Evolutionary conservation across 2,888 invertebrate genomes (phyloP), one percentile per base, ranked within the genome.

Genomic region (Dasysyrphus albostriatus): DNA sequence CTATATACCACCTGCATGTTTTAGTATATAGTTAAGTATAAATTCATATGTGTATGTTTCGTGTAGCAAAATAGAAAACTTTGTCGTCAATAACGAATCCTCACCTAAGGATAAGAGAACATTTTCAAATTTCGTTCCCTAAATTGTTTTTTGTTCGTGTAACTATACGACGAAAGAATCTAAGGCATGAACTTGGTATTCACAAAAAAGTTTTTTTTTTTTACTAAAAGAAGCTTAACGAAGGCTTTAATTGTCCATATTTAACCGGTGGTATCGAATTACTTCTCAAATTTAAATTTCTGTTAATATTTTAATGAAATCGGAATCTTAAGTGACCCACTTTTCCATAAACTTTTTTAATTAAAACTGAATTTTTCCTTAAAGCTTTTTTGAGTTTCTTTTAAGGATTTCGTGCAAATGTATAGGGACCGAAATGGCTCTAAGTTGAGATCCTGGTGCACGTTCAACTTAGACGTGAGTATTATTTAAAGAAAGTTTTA

Each of bases 31-130:
- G 1, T 1, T 2, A 19, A 51, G 14, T 51, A 24, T 24, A 54
- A n/a, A n/a, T 54, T n/a, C 29, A 54, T 51, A 61, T 34, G 42
- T 34, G 16, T 65, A 51, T 59, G 34, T 51, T 14, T 6, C 44
- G 12, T 56, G 42, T 54, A 39, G 14, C n/a, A 24, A 24, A 70
- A 63, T 75, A 70, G 16, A 76, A 76, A 80, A 84, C 76, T 81
- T 84, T 84, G 84, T 61, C 81, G 76, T 59, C 81, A 84, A 76
- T 67, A 81, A 75, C 51, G 63, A 58, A 76, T 84, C 81, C 84
- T 81, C 81, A 69, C 82, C 82, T 82, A 72, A n/a, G 76, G 81
- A 77, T 69, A 69, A 56, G 73, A 37, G 73, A 61, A 73, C 77
- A 73, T 24, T 77, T 54, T 10, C 34, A 70, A 56, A 47, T 61